phyloP scores from a whole-genome alignment of 2,113 vertebrate species.

The Mionectes macconnelli region DNA sequence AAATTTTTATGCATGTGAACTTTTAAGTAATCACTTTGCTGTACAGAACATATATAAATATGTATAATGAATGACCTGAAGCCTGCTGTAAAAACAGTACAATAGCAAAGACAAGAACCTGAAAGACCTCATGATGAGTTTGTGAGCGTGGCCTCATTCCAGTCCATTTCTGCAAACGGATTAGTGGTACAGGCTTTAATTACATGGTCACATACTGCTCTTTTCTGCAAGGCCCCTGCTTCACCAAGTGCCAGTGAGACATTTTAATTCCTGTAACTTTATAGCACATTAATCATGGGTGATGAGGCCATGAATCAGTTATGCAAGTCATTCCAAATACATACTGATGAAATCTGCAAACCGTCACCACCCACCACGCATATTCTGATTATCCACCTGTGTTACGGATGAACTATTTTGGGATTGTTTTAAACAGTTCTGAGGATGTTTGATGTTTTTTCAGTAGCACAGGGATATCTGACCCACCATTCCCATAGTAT shows the following conservation, averaged over 20 bases:
- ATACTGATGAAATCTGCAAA: neutral
- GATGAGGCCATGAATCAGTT: conserved; percentile 17
- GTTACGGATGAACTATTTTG: neutral
- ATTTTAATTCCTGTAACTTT: conserved; percentile 6
- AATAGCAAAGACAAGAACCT: neutral
- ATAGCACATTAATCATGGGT: conserved; percentile 30
- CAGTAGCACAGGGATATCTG: neutral
- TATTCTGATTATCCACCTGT: neutral
- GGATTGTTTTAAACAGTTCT: neutral
- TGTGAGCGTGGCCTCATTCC: neutral
- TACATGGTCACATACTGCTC: neutral
- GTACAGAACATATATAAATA: neutral
- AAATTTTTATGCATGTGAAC: neutral
- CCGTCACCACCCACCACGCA: neutral
- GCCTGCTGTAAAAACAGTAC: neutral
- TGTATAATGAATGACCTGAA: neutral
- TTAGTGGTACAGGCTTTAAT: neutral
- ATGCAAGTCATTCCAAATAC: conserved; percentile 4
- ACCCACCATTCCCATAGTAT: neutral
- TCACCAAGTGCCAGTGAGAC: neutral
- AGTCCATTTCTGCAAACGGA: neutral
- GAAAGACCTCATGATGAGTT: neutral
- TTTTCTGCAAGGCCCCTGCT: neutral
- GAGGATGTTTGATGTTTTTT: neutral
- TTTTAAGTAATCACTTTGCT: neutral